Conservation (phyloP, 2,888 invertebrate genomes). For the Mesorhabditis sp. region DNA sequence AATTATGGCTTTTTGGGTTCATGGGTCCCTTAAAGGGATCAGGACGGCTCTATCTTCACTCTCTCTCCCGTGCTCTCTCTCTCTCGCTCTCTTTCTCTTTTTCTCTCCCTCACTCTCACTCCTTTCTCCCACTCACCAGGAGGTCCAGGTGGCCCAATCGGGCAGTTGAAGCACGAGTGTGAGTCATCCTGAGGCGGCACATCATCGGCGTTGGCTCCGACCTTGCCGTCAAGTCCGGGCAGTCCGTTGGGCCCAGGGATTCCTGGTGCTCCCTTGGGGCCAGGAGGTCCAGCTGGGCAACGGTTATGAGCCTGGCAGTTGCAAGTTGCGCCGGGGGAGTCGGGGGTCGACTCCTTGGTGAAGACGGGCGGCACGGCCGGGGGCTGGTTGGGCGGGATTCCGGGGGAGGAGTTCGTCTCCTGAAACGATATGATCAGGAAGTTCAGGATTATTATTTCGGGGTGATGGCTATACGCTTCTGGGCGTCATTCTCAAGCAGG, state of each 20-base stretch:
- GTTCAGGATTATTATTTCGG: no score
- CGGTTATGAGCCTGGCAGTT: constrained; percentile 45
- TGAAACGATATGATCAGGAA: neutral
- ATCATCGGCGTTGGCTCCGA: constrained; percentile 49
- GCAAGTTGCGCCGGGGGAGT: constrained; percentile 25
- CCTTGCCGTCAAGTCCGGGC: constrained; percentile 48
- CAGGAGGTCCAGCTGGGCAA: constrained; percentile 51
- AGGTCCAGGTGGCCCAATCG: constrained; percentile 50
- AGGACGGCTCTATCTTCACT: no score
- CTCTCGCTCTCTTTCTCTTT: no score
- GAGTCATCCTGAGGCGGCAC: constrained; percentile 45
- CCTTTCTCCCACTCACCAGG: constrained; percentile 18
- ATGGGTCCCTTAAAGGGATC: constrained; percentile 21
- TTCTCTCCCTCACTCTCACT: no score
- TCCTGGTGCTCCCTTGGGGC: constrained; percentile 51
- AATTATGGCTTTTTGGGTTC: neutral
- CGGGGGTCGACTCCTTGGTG: constrained; percentile 31
- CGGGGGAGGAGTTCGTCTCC: constrained; percentile 19
- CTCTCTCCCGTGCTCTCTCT: no score
- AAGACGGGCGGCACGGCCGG: constrained; percentile 45
- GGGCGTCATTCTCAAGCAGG: no score
- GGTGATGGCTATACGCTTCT: no score
- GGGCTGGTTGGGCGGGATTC: constrained; percentile 37
- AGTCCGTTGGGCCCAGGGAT: constrained; percentile 46
- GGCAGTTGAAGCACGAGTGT: constrained; percentile 54